Evolutionary conservation across 2,113 vertebrate genomes (phyloP).

Genomic region (Phalacrocorax pelagicus): DNA sequence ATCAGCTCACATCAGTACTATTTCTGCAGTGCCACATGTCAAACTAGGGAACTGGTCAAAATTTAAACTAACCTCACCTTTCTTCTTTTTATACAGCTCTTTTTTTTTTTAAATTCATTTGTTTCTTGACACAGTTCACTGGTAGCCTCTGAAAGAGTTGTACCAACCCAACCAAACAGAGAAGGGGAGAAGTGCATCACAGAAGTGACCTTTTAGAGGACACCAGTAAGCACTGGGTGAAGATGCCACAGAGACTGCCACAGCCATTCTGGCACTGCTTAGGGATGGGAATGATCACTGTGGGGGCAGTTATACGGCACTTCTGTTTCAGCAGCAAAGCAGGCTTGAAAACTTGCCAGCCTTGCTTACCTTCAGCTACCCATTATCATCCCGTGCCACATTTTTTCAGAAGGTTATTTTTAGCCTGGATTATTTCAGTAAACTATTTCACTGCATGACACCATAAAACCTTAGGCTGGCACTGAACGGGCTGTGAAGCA

Average conservation of each 20-base stretch:
- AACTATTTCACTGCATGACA: neutral
- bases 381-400: neutral
- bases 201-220: neutral
- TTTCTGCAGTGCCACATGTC: neutral
- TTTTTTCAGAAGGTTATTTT: slow-evolving; percentile 17
- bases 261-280: neutral
- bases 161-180: neutral
- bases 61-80: neutral
- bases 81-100: neutral
- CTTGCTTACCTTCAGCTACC: neutral
- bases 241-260: neutral
- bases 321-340: neutral
- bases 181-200: neutral
- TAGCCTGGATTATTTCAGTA: neutral
- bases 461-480: neutral
- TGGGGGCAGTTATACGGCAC: neutral
- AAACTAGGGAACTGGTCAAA: neutral
- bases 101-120: neutral
- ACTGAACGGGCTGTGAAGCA: neutral
- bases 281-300: neutral
- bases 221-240: neutral
- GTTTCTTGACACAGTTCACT: neutral
- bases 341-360: neutral
- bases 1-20: neutral
- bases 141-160: neutral